A percentile compares a stretch with the other conserved stretches of the same genome.
Evolutionary conservation across 2,888 invertebrate species (phyloP).

Genomic region (Nomada lathburiana): DNA sequence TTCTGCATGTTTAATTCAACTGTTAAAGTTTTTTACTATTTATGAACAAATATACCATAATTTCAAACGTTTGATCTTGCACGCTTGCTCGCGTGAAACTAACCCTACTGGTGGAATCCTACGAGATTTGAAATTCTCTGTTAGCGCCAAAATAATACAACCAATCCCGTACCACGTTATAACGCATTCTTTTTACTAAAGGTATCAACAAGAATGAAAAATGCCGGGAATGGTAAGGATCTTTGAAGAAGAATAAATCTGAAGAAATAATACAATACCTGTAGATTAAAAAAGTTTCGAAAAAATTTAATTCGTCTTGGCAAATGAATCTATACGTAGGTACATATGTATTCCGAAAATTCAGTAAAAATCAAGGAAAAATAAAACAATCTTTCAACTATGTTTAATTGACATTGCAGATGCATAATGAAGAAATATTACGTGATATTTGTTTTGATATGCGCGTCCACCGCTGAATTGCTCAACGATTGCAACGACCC

Average conservation of each 20-base stretch:
- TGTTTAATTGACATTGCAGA: slow-evolving; percentile 28
- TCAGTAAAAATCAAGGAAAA: neutral
- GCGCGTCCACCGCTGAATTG: slow-evolving; percentile 35
- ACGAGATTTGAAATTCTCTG: neutral
- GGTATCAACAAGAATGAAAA: neutral
- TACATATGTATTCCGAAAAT: slow-evolving; percentile 16
- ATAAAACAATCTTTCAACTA: neutral
- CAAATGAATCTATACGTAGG: slow-evolving; percentile 35
- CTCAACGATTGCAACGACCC: slow-evolving; percentile 68
- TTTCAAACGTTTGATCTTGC: neutral
- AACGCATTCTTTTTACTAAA: neutral
- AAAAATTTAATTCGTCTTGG: neutral
- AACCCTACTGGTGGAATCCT: neutral
- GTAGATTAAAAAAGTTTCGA: neutral
- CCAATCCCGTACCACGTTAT: slow-evolving; percentile 11
- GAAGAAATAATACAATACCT: neutral
- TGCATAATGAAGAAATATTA: slow-evolving; percentile 53
- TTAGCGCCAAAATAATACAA: neutral
- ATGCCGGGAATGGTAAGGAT: neutral
- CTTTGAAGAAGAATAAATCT: neutral
- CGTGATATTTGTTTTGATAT: slow-evolving; percentile 44
- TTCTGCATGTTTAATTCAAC: neutral
- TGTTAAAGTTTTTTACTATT: neutral
- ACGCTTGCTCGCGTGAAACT: neutral
- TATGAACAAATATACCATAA: neutral